Base-by-base conservation (phyloP, 1,140 invertebrate genomes). In the Tigriopus japonicus region DNA sequence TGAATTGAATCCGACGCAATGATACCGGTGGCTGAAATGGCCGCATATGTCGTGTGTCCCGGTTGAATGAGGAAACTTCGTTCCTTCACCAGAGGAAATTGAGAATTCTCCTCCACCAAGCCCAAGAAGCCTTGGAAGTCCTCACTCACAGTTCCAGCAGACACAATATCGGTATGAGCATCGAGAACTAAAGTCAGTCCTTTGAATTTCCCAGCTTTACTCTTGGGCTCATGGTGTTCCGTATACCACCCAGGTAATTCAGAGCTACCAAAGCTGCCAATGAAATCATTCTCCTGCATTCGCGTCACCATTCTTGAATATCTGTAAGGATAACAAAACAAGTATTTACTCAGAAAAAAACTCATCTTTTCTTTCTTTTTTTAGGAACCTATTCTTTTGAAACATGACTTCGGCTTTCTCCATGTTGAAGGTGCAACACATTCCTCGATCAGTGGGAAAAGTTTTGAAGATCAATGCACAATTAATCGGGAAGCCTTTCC, bases 371-470 rank as follows among this genome's bases (percentile, higher is more conserved):
- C n/a, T n/a, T n/a, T n/a, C n/a, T n/a, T n/a, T n/a, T n/a, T 35
- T 35, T 3, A 35, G 3, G 9, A 35, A 35, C 28, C 28, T 35
- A 35, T 35, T 35, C 28, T 35, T 35, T 35, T 35, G 28, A 9
- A 35, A 35, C 28, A 35, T 35, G 9, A 35, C 28, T 9, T 35
- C 28, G 28, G 5, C 42, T 43, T 49, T 15, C 6, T 6, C 12
- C 45, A 49, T 49, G 12, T 58, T 58, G 40, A 58, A 58, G 17
- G 56, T 58, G 40, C 56, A 58, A 42, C 56, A 58, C 56, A 58
- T 58, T 42, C 56, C 56, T 7, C 56, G 23, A n/a, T 58, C 56
- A 5, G 56, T 58, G 5, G 56, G 56, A 41, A 35, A 35, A 3
- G 56, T 58, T 23, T 58, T 58, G n/a, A 58, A 58, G 13, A 58